These are phyloP conservation scores for Danaus chrysippus DNA, from an alignment of 2,888 invertebrate genomes.

Conservation along the genomic window DNA sequence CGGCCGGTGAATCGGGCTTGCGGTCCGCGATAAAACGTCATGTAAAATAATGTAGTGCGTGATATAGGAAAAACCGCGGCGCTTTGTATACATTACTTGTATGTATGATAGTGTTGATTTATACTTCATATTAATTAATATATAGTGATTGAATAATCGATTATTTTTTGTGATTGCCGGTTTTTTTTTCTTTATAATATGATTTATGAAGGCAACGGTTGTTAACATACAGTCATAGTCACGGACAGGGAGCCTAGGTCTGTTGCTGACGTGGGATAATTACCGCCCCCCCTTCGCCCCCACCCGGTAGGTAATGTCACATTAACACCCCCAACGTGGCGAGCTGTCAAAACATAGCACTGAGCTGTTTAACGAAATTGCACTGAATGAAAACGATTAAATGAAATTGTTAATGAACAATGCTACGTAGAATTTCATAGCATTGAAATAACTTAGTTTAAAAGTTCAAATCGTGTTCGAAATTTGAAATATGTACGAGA, in stretches of 20 bases:
- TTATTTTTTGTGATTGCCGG: neutral
- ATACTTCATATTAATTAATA: slow-evolving; percentile 28
- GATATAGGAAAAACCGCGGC: slow-evolving; percentile 42
- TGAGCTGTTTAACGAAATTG: slow-evolving; percentile 59
- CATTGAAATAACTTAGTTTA: neutral
- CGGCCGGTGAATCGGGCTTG: slow-evolving; percentile 52
- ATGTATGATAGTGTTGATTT: slow-evolving; percentile 24
- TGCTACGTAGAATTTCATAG: slow-evolving; percentile 4
- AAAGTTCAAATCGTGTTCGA: neutral
- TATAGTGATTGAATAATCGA: slow-evolving; percentile 14
- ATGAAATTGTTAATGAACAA: slow-evolving; percentile 31
- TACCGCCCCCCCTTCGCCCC: slow-evolving; percentile 49
- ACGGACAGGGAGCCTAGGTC: slow-evolving; percentile 68
- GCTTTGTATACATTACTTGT: slow-evolving; percentile 33
- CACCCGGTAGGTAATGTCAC: slow-evolving; percentile 62
- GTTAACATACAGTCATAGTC: slow-evolving; percentile 49
- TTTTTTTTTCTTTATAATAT: slow-evolving; percentile 9
- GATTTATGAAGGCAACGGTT: slow-evolving; percentile 39
- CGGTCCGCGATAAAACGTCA: slow-evolving; percentile 53
- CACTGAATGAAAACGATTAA: slow-evolving; percentile 53
- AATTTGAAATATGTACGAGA: no score
- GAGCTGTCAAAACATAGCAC: slow-evolving; percentile 72
- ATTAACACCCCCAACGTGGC: slow-evolving; percentile 70
- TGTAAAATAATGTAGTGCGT: slow-evolving; percentile 55
- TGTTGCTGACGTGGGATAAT: slow-evolving; percentile 76